A percentile compares a stretch with the other conserved stretches of the same genome.
These are phyloP conservation scores for Heliconius melpomene DNA, from an alignment of 1,140 invertebrate species.

Conservation along the genomic window DNA sequence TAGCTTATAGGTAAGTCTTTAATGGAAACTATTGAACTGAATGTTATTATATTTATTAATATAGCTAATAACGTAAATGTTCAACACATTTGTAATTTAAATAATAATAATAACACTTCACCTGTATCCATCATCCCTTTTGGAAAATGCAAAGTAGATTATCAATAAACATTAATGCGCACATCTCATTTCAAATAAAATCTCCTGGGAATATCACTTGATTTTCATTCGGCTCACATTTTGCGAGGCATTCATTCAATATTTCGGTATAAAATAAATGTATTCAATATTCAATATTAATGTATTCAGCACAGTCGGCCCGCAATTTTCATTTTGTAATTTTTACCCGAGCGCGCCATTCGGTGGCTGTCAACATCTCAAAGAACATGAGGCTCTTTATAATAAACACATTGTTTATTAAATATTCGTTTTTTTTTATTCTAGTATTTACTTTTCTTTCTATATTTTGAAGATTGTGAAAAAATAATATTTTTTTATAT, in stretches of 20 bases:
- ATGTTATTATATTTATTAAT: no score
- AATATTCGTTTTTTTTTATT: background rate
- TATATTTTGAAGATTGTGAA: background rate
- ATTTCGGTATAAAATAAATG: conserved; percentile 79
- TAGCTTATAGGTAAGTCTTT: background rate
- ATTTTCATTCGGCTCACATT: conserved; percentile 70
- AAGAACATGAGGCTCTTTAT: conserved; percentile 35
- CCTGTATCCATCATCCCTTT: conserved; percentile 33
- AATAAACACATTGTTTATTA: conserved; percentile 33
- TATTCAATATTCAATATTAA: conserved; percentile 81
- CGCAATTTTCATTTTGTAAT: conserved; percentile 81
- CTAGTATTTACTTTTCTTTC: background rate
- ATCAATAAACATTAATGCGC: conserved; percentile 70
- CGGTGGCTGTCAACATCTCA: conserved; percentile 57
- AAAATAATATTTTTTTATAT: background rate
- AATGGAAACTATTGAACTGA: background rate
- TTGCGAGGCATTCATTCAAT: conserved; percentile 73
- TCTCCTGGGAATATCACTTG: conserved; percentile 67
- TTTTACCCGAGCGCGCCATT: conserved; percentile 73
- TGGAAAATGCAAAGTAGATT: conserved; percentile 48
- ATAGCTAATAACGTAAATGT: background rate
- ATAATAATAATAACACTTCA: conserved; percentile 33
- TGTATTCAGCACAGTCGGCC: conserved; percentile 76
- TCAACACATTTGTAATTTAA: background rate
- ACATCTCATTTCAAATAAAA: conserved; percentile 74